Conservation (phyloP, 2,797 vertebrate genomes). For the Pempheris klunzingeri region DNA sequence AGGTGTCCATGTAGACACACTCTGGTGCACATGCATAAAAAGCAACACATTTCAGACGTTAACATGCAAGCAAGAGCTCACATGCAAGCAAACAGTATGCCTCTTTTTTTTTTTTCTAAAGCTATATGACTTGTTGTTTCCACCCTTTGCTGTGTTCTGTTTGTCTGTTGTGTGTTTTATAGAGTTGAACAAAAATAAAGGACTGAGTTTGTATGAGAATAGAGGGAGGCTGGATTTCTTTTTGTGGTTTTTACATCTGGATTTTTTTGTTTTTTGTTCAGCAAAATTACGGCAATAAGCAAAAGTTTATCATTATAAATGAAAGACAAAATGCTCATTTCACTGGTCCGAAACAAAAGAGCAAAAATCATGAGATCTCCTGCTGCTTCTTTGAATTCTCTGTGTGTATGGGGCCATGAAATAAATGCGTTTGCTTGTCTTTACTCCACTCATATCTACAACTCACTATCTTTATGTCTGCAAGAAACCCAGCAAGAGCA, state of each 20-base stretch:
- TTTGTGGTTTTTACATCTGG: slow-evolving; percentile 70
- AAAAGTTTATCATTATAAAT: slow-evolving; percentile 49
- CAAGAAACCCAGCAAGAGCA: slow-evolving; percentile 42
- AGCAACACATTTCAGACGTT: slow-evolving; percentile 25
- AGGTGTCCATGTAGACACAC: slow-evolving; percentile 33
- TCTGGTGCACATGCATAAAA: slow-evolving; percentile 21
- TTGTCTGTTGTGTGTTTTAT: slow-evolving; percentile 62
- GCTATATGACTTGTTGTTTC: slow-evolving; percentile 47
- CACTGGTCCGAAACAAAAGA: slow-evolving; percentile 17
- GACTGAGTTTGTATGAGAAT: slow-evolving; percentile 47
- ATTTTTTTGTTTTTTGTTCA: slow-evolving; percentile 50
- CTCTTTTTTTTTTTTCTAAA: slow-evolving; percentile 18
- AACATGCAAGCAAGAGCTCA: slow-evolving; percentile 18
- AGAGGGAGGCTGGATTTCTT: slow-evolving; percentile 62
- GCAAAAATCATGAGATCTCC: slow-evolving; percentile 3
- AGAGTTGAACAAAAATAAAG: slow-evolving; percentile 45
- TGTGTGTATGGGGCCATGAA: too few species aligned
- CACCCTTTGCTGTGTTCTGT: slow-evolving; percentile 29
- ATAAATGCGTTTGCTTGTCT: too few species aligned
- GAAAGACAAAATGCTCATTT: slow-evolving; percentile 40
- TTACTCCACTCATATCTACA: too few species aligned
- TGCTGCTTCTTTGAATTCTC: too few species aligned
- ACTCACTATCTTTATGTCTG: slow-evolving; percentile 41
- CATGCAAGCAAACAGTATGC: not conserved
- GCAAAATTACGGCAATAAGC: slow-evolving; percentile 49